Conservation (phyloP, 2,113 vertebrate species). For the Protobothrops flavoviridis region DNA sequence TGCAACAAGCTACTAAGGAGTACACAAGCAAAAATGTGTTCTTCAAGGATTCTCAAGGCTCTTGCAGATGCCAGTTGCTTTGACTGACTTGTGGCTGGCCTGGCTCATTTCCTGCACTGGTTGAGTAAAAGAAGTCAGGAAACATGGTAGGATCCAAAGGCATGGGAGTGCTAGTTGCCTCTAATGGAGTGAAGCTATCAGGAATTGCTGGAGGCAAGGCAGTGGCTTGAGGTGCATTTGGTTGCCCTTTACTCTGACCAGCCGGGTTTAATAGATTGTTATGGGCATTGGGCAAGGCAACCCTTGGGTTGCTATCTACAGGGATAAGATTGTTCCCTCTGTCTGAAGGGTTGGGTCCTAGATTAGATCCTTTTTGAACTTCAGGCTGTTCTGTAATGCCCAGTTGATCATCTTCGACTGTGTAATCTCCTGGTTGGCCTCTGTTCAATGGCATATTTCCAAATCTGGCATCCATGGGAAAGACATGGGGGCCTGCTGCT, state of each 20-base stretch:
- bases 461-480: conserved; percentile 32
- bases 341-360: neutral
- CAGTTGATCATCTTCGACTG: conserved; percentile 58
- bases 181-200: conserved; percentile 33
- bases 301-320: conserved; percentile 23
- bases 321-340: neutral
- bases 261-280: conserved; percentile 40
- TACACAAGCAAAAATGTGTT: neutral
- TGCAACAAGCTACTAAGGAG: conserved; percentile 36
- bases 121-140: conserved; percentile 18
- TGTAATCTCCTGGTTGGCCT: conserved; percentile 47
- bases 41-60: conserved; percentile 25
- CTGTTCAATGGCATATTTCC: conserved; percentile 26
- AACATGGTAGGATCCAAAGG: conserved; percentile 24
- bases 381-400: conserved; percentile 36
- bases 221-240: conserved; percentile 11
- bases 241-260: conserved; percentile 24
- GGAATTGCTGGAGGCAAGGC: conserved; percentile 29
- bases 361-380: conserved; percentile 17
- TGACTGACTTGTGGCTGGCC: conserved; percentile 26
- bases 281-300: conserved; percentile 26
- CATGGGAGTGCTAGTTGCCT: conserved; percentile 8
- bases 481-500: conserved; percentile 47
- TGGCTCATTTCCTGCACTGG: conserved; percentile 16
- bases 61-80: conserved; percentile 48